Evolutionary conservation across 1,140 invertebrate genomes (phyloP), one percentile per base, ranked within the genome.

Genomic region (Calephelis virginiensis): DNA sequence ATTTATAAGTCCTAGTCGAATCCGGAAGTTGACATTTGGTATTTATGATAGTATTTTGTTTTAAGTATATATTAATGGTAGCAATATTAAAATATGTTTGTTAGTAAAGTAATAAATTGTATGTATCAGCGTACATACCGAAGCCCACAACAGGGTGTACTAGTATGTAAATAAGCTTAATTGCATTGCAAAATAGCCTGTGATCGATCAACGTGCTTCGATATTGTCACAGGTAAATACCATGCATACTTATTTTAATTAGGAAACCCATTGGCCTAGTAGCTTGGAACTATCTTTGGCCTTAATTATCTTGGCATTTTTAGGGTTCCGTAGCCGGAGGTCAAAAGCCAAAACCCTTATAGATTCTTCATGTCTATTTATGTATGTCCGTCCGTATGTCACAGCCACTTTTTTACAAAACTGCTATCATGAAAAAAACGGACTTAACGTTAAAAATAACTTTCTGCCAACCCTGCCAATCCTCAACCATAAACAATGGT

Each of bases 121-220:
- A 47, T 48, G 11, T 47, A 37, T 47, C 14, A 46, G 8, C 5
- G 43, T 28, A 43, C 47, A 61, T 40, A 38, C 59, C 47, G 14
- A 13, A 13, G 14, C 13, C 14, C 9, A 63, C 56, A 28, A 61
- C 63, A 59, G 13, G 56, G 13, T 43, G 40, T 40, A 65, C 69
- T 9, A 28, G 62, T 71, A 67, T 67, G 70, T 40, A 63, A 71
- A 71, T 70, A 43, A 37, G n/a, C 1, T 14, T 67, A 69, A 69
- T 70, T 66, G 64, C 64, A 61, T 69, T 72, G 67, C 67, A 66
- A 72, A 64, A 69, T 49, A 59, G 46, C 63, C 53, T 67, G 68
- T 69, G 59, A 63, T 49, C 47, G 46, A 53, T 65, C 47, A 49
- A 48, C 14, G 28, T 46, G 64, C 10, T 64, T 50, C 63, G 56